Evolutionary conservation across 1,140 invertebrate species (phyloP), one percentile per base, ranked within the genome.

Genomic region (Psilanteris sp.): DNA sequence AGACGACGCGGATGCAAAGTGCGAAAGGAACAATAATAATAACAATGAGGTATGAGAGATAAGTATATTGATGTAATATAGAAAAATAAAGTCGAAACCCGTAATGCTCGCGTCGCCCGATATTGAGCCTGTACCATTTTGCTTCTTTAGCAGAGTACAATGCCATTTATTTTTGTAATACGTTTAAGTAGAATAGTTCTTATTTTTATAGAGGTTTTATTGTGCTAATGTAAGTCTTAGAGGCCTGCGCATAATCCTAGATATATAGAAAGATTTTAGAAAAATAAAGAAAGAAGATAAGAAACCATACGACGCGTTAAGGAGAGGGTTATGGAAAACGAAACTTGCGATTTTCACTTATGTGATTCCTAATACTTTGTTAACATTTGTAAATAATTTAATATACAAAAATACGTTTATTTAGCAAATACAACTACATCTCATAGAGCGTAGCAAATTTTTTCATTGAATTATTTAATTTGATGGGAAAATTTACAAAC

Each of bases 131-230:
- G 83, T 86, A 87, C 81, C 81, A 87, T 87, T 87, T 86, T 86
- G 86, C 86, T 87, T 87, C 79, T 84, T 86, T 87, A 87, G 85
- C 86, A 87, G 86, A 87, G 84, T 87, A 87, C 82, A 85, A 87
- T 84, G 86, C 85, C 84, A 87, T 87, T 87, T 87, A 87, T 87
- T 87, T 87, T 87, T 87, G 79, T 87, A 87, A 87, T 87, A 86
- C 83, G 86, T 87, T 87, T 87, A 87, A 81, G 87, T 89, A 89
- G 87, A 73, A 89, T 89, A 89, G 86, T 86, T 87, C 79, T 89
- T 89, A 89, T 89, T 89, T 89, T 89, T 89, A 88, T 89, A 89
- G 87, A 87, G 85, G 82, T 89, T 89, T 80, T 89, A 89, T 82
- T 84, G 83, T 88, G 86, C 86, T 88, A 88, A 73, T 83, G 85